Conservation (phyloP, 2,888 invertebrate species). For the Nephrotoma guestfalica region DNA sequence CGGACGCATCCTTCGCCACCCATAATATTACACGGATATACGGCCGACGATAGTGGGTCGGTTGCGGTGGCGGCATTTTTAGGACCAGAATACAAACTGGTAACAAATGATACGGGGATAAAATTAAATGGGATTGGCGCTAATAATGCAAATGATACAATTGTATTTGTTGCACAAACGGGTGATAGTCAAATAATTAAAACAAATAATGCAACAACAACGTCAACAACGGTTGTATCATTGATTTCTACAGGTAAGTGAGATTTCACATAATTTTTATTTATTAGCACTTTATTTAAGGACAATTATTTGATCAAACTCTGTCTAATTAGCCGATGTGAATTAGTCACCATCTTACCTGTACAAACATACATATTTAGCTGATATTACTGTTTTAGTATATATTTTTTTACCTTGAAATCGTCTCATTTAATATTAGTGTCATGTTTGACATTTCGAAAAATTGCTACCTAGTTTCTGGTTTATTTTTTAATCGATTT, state of each 20-base stretch:
- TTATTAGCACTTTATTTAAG: not conserved
- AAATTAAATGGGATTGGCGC: not conserved
- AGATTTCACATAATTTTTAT: not conserved
- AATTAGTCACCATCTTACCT: not conserved
- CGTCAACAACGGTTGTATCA: not conserved
- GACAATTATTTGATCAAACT: not conserved
- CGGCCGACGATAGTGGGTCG: slow-evolving; percentile 16
- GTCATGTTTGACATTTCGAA: not conserved
- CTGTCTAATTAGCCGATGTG: not conserved
- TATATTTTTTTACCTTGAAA: not conserved
- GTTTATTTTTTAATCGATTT: not conserved
- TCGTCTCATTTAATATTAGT: not conserved
- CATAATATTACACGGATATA: slow-evolving; percentile 8
- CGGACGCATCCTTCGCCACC: slow-evolving; percentile 19
- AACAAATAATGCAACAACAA: not conserved
- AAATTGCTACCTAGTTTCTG: not conserved
- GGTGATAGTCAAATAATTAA: not conserved
- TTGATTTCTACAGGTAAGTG: not conserved
- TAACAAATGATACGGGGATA: not conserved
- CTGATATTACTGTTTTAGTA: not conserved
- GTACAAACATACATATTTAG: not conserved
- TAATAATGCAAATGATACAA: not conserved
- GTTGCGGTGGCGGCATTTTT: not conserved
- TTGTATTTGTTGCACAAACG: not conserved
- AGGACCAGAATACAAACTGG: not conserved